Evolutionary conservation across 2,888 invertebrate genomes (phyloP), one percentile per base, ranked within the genome.

Genomic region (Coecobrya sp.): DNA sequence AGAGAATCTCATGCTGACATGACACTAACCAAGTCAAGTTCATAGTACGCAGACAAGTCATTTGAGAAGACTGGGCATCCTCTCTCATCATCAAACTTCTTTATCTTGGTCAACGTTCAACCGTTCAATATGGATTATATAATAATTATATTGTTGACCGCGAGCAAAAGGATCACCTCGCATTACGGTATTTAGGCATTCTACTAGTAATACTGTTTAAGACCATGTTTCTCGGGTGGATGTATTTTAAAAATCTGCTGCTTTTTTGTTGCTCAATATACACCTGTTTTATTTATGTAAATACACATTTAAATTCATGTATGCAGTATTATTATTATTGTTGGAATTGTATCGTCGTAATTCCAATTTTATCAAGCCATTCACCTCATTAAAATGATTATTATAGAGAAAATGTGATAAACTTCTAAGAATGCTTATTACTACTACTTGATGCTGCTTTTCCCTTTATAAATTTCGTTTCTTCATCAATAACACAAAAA

Each of bases 361-460:
- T 76, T 76, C 76, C 76, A 76, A 49, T 76, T 76, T 76, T 76
- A 76, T 76, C 73, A 73, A 73, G 86, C 73, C 73, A 86, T 73
- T 86, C 86, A 86, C 87, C 87, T 87, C 87, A 87, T 87, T 87
- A 79, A 76, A 87, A 87, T 87, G 76, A 87, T 87, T 87, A 87
- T 87, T 86, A 59, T 42, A 30, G 55, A 76, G 49, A 70, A 52
- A 70, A 86, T 86, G 86, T 36, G 76, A 86, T 86, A 86, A 86
- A 86, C 25, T 25, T 25, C 36, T 36, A 36, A 36, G 36, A 36
- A 36, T 36, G 3, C 36, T 36, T 36, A n/a, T 45, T 42, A 16
- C 45, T n/a, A n/a, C n/a, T n/a, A n/a, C n/a, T n/a, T n/a, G n/a
- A n/a, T n/a, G n/a, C n/a, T n/a, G n/a, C n/a, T n/a, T n/a, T 85